Evolutionary conservation across 2,888 invertebrate genomes (phyloP).

Genomic region (Syritta pipiens): DNA sequence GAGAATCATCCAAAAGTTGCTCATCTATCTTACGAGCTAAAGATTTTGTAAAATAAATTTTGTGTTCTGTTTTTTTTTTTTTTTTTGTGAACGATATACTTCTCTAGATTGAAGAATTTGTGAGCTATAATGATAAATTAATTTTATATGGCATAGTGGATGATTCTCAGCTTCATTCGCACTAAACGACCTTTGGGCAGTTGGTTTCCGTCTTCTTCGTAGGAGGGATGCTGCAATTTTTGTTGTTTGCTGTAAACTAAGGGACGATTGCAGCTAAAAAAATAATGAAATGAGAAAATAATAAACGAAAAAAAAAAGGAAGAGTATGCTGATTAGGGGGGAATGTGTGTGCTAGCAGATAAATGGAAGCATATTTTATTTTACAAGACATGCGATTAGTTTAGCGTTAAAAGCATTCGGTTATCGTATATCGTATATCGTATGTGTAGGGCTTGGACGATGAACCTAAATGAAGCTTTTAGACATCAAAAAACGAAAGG

Average conservation of each 20-base stretch:
- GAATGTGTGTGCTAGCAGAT: background rate
- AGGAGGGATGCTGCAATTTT: constrained; percentile 23
- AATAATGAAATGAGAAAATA: constrained; percentile 26
- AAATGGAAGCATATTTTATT: background rate
- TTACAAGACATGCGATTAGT: too few relatives aligned
- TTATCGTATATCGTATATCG: too few relatives aligned
- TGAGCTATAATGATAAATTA: constrained; percentile 38
- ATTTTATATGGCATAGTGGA: constrained; percentile 35
- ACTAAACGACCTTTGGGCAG: constrained; percentile 19
- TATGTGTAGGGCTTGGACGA: too few relatives aligned
- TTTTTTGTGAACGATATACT: constrained; percentile 18
- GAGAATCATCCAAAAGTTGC: constrained; percentile 42
- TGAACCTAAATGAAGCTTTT: too few relatives aligned
- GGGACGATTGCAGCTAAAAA: constrained; percentile 38
- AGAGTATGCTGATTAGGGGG: background rate
- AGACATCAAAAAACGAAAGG: too few relatives aligned
- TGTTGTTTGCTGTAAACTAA: constrained; percentile 32
- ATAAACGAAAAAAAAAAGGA: background rate
- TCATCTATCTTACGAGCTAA: constrained; percentile 10
- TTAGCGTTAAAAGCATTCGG: too few relatives aligned
- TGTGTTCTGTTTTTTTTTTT: background rate
- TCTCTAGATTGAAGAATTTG: constrained; percentile 39
- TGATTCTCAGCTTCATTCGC: constrained; percentile 45
- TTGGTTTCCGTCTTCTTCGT: constrained; percentile 16
- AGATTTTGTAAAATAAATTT: background rate